phyloP scores from a whole-genome alignment of 2,113 vertebrate species.

The Brienomyrus brachyistius region DNA sequence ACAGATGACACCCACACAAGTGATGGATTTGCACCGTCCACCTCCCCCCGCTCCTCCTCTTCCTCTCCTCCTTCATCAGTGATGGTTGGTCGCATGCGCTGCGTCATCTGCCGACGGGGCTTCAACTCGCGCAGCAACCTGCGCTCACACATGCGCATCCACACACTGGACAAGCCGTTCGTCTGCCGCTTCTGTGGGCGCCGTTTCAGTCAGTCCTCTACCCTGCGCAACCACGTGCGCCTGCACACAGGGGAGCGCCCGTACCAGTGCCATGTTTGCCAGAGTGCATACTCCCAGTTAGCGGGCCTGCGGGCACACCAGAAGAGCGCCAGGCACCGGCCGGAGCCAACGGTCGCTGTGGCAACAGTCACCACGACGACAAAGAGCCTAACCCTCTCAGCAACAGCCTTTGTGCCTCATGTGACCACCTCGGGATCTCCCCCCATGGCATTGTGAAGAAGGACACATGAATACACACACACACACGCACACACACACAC shows the following conservation, averaged over 20 bases:
- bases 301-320: conserved; percentile 94
- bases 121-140: conserved; percentile 99
- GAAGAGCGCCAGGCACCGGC: conserved; percentile 92
- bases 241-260: conserved; percentile 96
- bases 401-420: conserved; percentile 57
- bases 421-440: conserved; percentile 73
- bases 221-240: conserved; percentile 91
- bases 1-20: conserved; percentile 76
- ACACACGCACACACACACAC: background rate
- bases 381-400: conserved; percentile 45
- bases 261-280: conserved; percentile 96
- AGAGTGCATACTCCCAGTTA: conserved; percentile 95
- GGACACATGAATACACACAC: background rate
- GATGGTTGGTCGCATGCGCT: conserved; percentile 79
- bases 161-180: conserved; percentile 98
- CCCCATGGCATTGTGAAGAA: conserved; percentile 81
- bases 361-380: conserved; percentile 1
- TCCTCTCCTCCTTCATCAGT: conserved; percentile 35
- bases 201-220: conserved; percentile 98
- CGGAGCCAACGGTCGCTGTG: conserved; percentile 44
- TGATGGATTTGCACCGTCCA: conserved; percentile 55
- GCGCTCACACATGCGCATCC: conserved; percentile 99
- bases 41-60: conserved; percentile 36
- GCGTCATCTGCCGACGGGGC: conserved; percentile 94
- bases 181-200: conserved; percentile 97